Conservation (phyloP, 2,888 invertebrate genomes). For the Xanthorhoe spadicearia region DNA sequence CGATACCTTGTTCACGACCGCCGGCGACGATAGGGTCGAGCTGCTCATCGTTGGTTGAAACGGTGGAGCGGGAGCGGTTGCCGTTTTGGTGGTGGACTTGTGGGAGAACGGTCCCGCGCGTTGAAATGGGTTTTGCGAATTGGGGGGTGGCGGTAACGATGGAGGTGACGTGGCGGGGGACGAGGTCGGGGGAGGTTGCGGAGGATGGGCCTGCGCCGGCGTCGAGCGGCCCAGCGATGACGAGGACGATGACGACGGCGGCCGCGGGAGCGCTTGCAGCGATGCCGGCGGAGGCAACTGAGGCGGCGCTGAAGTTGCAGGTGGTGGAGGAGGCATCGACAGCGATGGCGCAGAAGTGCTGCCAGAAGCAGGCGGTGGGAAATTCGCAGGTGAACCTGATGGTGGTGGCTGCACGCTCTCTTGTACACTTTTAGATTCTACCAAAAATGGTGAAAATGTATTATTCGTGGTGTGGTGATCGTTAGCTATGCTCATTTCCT, state of each 20-base stretch:
- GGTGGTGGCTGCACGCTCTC: slow-evolving; percentile 43
- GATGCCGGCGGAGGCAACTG: slow-evolving; percentile 17
- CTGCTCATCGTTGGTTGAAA: slow-evolving; percentile 62
- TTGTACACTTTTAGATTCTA: slow-evolving; percentile 35
- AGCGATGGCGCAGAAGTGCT: slow-evolving; percentile 20
- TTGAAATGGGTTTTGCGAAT: slow-evolving; percentile 75
- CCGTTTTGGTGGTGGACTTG: slow-evolving; percentile 64
- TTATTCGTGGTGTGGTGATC: slow-evolving; percentile 57
- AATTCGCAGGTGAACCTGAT: slow-evolving; percentile 49
- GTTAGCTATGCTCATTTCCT: slow-evolving; percentile 70
- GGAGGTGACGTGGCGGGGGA: slow-evolving; percentile 51
- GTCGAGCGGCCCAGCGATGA: slow-evolving; percentile 24
- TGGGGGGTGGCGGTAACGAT: slow-evolving; percentile 55
- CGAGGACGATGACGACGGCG: slow-evolving; percentile 24
- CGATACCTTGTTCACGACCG: slow-evolving; percentile 64
- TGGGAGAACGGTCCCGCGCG: slow-evolving; percentile 78
- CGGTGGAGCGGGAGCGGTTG: slow-evolving; percentile 53
- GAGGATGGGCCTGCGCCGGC: slow-evolving; percentile 7
- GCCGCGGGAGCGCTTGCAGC: slow-evolving; percentile 20
- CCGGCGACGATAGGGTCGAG: slow-evolving; percentile 67
- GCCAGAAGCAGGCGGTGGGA: slow-evolving; percentile 42
- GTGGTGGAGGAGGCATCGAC: slow-evolving; percentile 27
- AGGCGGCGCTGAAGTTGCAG: slow-evolving; percentile 4
- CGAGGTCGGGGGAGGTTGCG: slow-evolving; percentile 37
- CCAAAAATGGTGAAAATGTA: slow-evolving; percentile 39